Base-by-base conservation (phyloP, 2,888 invertebrate species). In the Orthosia cruda region DNA sequence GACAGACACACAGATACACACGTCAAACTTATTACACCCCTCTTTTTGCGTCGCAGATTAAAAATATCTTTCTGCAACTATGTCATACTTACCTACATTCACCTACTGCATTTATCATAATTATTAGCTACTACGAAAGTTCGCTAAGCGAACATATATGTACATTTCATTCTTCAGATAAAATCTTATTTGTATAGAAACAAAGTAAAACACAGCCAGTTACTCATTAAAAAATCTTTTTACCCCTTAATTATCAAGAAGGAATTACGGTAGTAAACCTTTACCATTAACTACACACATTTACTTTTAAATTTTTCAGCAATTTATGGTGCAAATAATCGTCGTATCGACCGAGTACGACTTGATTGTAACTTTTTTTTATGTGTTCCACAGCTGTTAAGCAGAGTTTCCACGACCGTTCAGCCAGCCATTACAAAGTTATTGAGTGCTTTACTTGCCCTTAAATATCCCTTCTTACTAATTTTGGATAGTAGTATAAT, bases 361-460 rank as follows among this genome's bases (percentile, higher is more conserved):
- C 66, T 57, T 54, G 50, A 83, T 62, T 74, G 50, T 66, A 55
- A 71, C 67, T 84, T 86, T 80, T 81, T 84, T 86, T 87, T 78
- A 86, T 75, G 74, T 73, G 49, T 59, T 63, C 65, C 77, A n/a
- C 83, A 86, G 87, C 76, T 86, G 85, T 77, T 77, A 55, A 52
- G 32, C 18, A 55, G 49, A 52, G 67, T 71, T 64, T 50, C 74
- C 54, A 63, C 67, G 83, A 68, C 62, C 81, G 74, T 84, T 77
- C 57, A 64, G 74, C 54, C 81, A n/a, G 75, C 75, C 67, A 86
- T 85, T 80, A 79, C 68, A 81, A 84, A 85, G 70, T 86, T 85
- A 84, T 83, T 86, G 74, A 85, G 84, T 84, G 50, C 74, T 73
- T 76, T 65, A 71, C 64, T 69, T 77, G 58, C 66, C 68, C 76